phyloP scores from a whole-genome alignment of 2,113 vertebrate genomes.

The Embiotoca jacksoni region DNA sequence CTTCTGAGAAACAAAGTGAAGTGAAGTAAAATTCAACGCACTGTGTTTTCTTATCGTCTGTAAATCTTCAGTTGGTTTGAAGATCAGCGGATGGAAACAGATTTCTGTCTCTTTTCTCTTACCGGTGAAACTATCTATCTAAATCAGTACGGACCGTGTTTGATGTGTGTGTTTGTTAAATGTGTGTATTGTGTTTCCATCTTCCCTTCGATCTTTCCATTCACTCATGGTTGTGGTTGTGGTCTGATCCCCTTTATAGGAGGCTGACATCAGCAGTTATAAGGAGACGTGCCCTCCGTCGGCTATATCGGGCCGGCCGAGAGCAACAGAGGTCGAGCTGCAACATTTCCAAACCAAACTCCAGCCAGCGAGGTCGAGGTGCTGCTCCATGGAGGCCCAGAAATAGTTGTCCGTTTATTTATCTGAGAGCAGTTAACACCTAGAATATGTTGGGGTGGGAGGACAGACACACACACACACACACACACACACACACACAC shows the following conservation, averaged over 20 bases:
- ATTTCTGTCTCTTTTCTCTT: too few relatives aligned
- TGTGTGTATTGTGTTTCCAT: slow-evolving; percentile 21
- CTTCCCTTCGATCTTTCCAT: slow-evolving; percentile 46
- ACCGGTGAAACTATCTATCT: not conserved
- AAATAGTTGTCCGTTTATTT: slow-evolving; percentile 84
- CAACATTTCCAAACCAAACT: slow-evolving; percentile 82
- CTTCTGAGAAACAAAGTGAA: too few relatives aligned
- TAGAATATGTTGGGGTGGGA: slow-evolving; percentile 48
- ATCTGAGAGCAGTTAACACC: slow-evolving; percentile 84
- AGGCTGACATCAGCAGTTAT: slow-evolving; percentile 61
- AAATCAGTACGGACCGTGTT: not conserved
- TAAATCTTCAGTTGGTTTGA: too few relatives aligned
- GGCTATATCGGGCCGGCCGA: slow-evolving; percentile 78
- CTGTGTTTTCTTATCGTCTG: too few relatives aligned
- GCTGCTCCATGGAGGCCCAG: slow-evolving; percentile 79
- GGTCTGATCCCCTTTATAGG: slow-evolving; percentile 30
- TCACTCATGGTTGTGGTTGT: slow-evolving; percentile 23
- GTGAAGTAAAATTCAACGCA: too few relatives aligned
- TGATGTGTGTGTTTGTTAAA: slow-evolving; percentile 10
- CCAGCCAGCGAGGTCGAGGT: slow-evolving; percentile 72
- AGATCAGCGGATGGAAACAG: not conserved
- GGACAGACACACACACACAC: not conserved
- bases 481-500: too few relatives aligned
- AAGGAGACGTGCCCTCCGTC: slow-evolving; percentile 38
- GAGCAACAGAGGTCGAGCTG: slow-evolving; percentile 73